Base-by-base conservation (phyloP, 2,797 vertebrate genomes). In the Taenioides sp. region DNA sequence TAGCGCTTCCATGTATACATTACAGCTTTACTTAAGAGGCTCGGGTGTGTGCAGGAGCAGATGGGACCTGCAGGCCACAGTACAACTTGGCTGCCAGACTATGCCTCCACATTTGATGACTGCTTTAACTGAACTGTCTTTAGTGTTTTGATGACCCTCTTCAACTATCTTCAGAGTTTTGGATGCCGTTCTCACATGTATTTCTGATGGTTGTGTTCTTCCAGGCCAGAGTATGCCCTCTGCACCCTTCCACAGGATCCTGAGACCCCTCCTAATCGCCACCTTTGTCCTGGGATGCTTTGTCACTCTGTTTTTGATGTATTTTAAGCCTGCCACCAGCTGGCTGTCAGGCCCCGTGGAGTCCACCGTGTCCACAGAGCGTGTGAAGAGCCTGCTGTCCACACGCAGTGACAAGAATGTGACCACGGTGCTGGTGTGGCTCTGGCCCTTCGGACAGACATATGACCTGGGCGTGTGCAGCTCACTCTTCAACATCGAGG, bases 201-300 rank as follows among this genome's bases (percentile, higher is more conserved):
- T 40, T 25, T 65, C 23, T 67, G 72, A 28, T 70, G 25, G 1
- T 79, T 54, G 70, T 7, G 59, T n/a, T 83, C 90, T 89, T 88
- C 68, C 88, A 98, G 96, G 94, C 93, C 94, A 96, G 96, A 99
- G 93, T 95, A 99, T 99, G 97, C 93, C 95, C 95, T 96, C 97
- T 84, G 86, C 96, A 97, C 93, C 96, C 92, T 89, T 91, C 71
- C 96, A 97, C 96, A 97, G 96, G 94, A 96, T 98, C 92, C 95
- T 98, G 89, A 95, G 96, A 88, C 95, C 96, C 93, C 95, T 99
- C 93, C 92, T 99, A 91, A 92, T 97, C 65, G 86, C 94, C 88
- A 96, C 95, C 73, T 91, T 97, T 85, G 85, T 98, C 74, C 92
- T 99, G 92, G 96, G 95, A 93, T 97, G 96, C 90, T 98, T 98